Base-by-base conservation (phyloP, 2,888 invertebrate species). In the Bembecia ichneumoniformis region DNA sequence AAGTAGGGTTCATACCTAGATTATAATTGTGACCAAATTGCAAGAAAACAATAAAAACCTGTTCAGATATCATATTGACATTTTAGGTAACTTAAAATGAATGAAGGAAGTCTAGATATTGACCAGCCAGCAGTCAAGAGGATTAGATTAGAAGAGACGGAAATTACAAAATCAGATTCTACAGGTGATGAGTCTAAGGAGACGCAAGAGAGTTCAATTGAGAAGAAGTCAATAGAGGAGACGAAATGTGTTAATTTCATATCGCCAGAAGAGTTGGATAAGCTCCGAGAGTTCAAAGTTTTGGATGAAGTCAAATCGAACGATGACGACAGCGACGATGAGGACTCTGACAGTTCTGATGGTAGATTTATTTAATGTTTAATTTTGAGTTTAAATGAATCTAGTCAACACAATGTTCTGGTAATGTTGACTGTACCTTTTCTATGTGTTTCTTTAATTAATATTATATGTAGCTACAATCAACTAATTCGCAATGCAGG, bases 221-320 rank as follows among this genome's bases (percentile, higher is more conserved):
- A 1, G 1, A 7, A 28, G 28, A 28, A 16, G 9, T 16, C 28
- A 13, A 48, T 54, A 3, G 54, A 58, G 11, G 60, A 66, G 3
- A 65, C 68, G 40, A 73, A 71, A 48, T 79, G 68, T 36, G 58
- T 55, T 11, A 71, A 79, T 49, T 68, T 65, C 48, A 71, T 81
- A 1, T 72, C 63, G 7, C 58, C 61, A 0, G 78, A 79, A 44
- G 83, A 87, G 51, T 43, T 83, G 43, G 71, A 82, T 35, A 72
- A 68, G 48, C 61, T 87, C 3, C 64, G 73, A 47, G 82, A 87
- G 60, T 87, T 86, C 58, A 72, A 79, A 52, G 81, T 87, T 1
- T 58, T 87, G 48, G 88, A 87, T 52, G 87, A 88, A 58, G 79
- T 84, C 3, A 81, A 76, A 55, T 77, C 79, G 0, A 77, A 83